A percentile compares a stretch with the other conserved stretches of the same genome.
These are phyloP conservation scores for Neelides folsomi DNA, from an alignment of 2,888 invertebrate genomes.

Conservation along the genomic window DNA sequence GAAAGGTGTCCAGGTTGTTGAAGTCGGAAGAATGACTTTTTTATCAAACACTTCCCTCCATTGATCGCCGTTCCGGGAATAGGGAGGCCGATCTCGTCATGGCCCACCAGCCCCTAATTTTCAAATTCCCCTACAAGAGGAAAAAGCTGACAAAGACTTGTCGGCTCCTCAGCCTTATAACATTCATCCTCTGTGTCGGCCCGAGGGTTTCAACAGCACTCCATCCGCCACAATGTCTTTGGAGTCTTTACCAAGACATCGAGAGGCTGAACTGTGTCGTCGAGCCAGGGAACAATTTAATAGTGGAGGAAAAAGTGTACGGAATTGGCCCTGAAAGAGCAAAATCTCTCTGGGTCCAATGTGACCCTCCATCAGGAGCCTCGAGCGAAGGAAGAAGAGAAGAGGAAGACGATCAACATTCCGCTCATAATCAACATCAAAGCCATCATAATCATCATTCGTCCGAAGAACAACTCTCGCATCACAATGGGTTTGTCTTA, in stretches of 20 bases:
- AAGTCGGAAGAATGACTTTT: too few relatives aligned
- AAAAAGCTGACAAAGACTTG: too few relatives aligned
- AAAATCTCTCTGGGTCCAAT: constrained; percentile 32
- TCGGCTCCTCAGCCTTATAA: too few relatives aligned
- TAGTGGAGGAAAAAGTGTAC: constrained; percentile 31
- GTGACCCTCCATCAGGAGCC: constrained; percentile 11
- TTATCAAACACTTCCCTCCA: too few relatives aligned
- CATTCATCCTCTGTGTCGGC: too few relatives aligned
- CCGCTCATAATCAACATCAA: constrained; percentile 12
- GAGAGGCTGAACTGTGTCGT: constrained; percentile 29
- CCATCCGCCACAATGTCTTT: constrained; percentile 31
- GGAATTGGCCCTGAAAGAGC: constrained; percentile 32
- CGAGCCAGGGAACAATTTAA: constrained; percentile 26
- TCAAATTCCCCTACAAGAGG: too few relatives aligned
- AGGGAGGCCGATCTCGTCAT: too few relatives aligned
- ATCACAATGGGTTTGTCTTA: constrained; percentile 22
- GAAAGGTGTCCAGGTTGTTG: too few relatives aligned
- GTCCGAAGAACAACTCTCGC: neutral
- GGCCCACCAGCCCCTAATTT: too few relatives aligned
- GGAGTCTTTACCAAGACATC: constrained; percentile 29
- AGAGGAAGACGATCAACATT: neutral
- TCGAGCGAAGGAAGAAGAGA: constrained; percentile 6
- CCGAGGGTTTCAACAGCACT: constrained; percentile 11
- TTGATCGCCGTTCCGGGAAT: too few relatives aligned
- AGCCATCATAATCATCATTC: neutral